phyloP scores from a whole-genome alignment of 2,113 vertebrate species.

The Onychostruthus taczanowskii region DNA sequence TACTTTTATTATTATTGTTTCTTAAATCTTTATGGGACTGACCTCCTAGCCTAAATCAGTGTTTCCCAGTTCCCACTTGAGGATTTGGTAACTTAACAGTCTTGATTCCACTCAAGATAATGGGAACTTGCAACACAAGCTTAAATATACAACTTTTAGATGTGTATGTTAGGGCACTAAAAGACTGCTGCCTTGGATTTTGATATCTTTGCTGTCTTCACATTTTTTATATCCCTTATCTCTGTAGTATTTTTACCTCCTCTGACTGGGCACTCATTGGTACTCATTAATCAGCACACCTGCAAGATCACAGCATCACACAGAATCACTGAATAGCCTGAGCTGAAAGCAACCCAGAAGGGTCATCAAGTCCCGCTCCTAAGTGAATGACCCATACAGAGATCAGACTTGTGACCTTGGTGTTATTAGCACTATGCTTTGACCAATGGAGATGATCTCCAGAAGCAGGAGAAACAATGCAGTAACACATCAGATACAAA shows the following conservation, averaged over 20 bases:
- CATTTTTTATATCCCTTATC: neutral
- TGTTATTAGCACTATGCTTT: neutral
- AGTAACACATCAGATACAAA: neutral
- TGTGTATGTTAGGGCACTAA: neutral
- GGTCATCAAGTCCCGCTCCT: neutral
- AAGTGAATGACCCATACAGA: neutral
- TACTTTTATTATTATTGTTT: neutral
- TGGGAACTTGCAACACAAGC: neutral
- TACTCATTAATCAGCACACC: neutral
- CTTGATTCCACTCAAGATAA: neutral
- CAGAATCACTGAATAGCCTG: neutral
- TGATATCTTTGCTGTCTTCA: neutral
- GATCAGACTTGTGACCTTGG: neutral
- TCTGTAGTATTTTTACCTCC: neutral
- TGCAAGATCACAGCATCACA: neutral
- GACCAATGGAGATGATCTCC: neutral
- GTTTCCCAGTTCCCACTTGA: neutral
- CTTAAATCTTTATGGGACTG: neutral
- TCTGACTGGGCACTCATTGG: neutral
- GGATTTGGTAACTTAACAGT: neutral
- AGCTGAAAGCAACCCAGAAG: neutral
- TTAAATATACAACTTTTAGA: neutral
- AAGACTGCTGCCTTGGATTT: neutral
- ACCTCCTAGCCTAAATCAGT: neutral
- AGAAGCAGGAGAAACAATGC: neutral